A percentile compares a stretch with the other conserved stretches of the same genome.
Conservation (phyloP, 2,797 vertebrate species). For the Neoniphon sammara region DNA sequence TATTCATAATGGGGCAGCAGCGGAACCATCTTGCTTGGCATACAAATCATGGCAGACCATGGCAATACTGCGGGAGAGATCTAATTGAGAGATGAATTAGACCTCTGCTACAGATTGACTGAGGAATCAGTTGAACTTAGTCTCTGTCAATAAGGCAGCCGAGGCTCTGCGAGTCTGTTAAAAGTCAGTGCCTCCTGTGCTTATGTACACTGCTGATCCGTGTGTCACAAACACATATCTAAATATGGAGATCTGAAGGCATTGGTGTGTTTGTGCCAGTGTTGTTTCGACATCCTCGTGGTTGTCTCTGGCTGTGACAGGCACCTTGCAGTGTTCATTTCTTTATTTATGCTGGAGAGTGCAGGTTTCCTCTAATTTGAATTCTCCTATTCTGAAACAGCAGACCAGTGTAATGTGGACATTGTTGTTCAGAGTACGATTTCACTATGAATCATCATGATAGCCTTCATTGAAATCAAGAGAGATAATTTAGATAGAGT, state of each 20-base stretch:
- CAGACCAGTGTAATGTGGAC: conserved; percentile 36
- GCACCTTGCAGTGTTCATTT: conserved; percentile 63
- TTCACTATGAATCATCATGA: conserved; percentile 40
- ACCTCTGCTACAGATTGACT: conserved; percentile 75
- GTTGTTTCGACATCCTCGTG: conserved; percentile 64
- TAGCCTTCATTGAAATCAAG: conserved; percentile 39
- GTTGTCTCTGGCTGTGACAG: conserved; percentile 66
- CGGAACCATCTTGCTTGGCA: conserved; percentile 76
- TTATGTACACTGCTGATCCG: conserved; percentile 7
- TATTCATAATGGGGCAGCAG: conserved; percentile 84
- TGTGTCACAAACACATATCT: conserved; percentile 40
- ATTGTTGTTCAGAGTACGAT: conserved; percentile 55
- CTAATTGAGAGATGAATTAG: conserved; percentile 83
- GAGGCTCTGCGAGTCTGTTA: conserved; percentile 51
- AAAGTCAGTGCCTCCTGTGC: conserved; percentile 49
- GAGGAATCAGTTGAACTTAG: conserved; percentile 66
- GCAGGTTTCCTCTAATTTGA: conserved; percentile 70
- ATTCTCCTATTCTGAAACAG: conserved; percentile 68
- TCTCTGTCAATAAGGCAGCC: conserved; percentile 68
- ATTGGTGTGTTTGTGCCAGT: conserved; percentile 49
- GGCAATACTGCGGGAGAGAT: conserved; percentile 71
- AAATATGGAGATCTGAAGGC: conserved; percentile 72
- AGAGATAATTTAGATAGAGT: conserved; percentile 30
- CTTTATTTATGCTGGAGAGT: conserved; percentile 68
- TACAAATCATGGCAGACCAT: conserved; percentile 72